A percentile compares a stretch with the other conserved stretches of the same genome.
phyloP scores from a whole-genome alignment of 1,140 invertebrate genomes.

The Danaus plexippus region DNA sequence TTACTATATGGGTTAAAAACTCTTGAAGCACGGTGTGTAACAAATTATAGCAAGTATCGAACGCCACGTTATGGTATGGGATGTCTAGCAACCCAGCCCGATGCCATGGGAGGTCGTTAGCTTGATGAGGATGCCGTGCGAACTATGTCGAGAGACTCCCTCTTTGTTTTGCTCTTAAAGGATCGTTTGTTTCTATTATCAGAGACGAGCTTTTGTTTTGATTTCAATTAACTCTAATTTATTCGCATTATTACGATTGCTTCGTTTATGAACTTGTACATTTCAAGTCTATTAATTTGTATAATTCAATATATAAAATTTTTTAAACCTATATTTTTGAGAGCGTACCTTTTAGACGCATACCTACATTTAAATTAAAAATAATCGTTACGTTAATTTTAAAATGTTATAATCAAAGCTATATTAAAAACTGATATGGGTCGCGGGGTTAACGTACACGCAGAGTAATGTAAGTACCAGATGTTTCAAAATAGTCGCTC shows the following conservation, averaged over 20 bases:
- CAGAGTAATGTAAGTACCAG: conserved; percentile 2
- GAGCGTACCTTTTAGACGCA: background rate
- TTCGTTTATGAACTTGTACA: no score
- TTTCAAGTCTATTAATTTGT: background rate
- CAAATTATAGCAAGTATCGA: conserved; percentile 6
- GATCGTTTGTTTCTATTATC: no score
- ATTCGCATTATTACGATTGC: no score
- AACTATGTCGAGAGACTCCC: conserved; percentile 17
- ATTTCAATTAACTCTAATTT: no score
- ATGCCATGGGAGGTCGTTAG: conserved; percentile 14
- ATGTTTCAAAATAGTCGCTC: conserved; percentile 17
- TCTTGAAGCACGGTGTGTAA: conserved; percentile 8
- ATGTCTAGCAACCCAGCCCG: conserved; percentile 6
- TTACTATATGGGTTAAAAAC: conserved; percentile 11
- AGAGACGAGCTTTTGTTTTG: conserved; percentile 15
- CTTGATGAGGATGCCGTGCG: conserved; percentile 22
- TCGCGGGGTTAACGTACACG: conserved; percentile 18
- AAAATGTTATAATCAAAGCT: background rate
- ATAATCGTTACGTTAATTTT: background rate
- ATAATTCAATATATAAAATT: background rate
- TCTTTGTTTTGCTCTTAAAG: no score
- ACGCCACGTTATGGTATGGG: conserved; percentile 4
- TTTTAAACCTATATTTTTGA: no score
- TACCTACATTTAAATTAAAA: background rate
- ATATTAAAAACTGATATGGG: conserved; percentile 7